A percentile compares a stretch with the other conserved stretches of the same genome.
These are phyloP conservation scores for Morpho achilles DNA, from an alignment of 2,888 invertebrate genomes.

Conservation along the genomic window DNA sequence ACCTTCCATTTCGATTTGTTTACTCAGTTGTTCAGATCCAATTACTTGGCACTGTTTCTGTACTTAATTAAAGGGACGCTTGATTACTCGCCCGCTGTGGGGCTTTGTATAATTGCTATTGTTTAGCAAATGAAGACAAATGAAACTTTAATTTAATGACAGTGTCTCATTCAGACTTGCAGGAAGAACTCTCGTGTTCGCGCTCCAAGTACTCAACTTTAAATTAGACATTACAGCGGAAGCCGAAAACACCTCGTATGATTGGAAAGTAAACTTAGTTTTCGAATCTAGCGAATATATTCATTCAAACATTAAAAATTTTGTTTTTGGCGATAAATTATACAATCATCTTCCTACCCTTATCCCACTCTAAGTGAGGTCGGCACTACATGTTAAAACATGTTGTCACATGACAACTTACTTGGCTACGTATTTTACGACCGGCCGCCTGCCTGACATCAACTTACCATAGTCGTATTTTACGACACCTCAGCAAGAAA, in stretches of 20 bases:
- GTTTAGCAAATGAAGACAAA: conserved; percentile 80
- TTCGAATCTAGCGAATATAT: neutral
- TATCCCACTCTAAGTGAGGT: too few relatives aligned
- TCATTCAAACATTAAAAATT: too few relatives aligned
- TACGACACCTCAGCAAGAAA: too few relatives aligned
- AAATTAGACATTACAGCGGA: conserved; percentile 45
- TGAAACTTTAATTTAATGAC: conserved; percentile 80
- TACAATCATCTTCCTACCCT: too few relatives aligned
- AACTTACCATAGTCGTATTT: too few relatives aligned
- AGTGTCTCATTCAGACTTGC: conserved; percentile 71
- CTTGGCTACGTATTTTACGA: too few relatives aligned
- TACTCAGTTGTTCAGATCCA: conserved; percentile 79
- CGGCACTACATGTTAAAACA: too few relatives aligned
- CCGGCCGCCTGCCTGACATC: too few relatives aligned
- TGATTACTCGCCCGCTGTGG: conserved; percentile 78
- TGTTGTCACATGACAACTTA: too few relatives aligned
- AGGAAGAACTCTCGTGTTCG: conserved; percentile 56
- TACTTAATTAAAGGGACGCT: conserved; percentile 80
- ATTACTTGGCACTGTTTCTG: conserved; percentile 79
- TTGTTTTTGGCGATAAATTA: too few relatives aligned
- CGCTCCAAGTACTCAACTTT: conserved; percentile 51
- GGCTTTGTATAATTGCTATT: conserved; percentile 79
- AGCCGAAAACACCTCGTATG: conserved; percentile 27
- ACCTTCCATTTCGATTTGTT: conserved; percentile 78
- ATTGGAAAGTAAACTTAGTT: conserved; percentile 20